Percentiles rank a stretch among this genome's conserved stretches.
These are phyloP conservation scores for Mirza zaza DNA, from an alignment of 2,113 vertebrate species.

Conservation along the genomic window DNA sequence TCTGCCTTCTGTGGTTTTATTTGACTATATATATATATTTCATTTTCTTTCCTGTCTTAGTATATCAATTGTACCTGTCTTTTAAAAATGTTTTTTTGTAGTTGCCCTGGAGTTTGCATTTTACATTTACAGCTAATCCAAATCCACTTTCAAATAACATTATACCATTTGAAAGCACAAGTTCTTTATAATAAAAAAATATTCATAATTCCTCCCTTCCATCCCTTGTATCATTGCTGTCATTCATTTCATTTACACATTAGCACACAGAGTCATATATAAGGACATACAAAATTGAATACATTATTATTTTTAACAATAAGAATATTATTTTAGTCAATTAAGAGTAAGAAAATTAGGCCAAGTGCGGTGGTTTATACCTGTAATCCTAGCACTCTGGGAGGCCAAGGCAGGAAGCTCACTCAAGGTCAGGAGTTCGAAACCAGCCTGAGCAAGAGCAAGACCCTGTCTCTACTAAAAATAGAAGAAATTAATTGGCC, in stretches of 20 bases:
- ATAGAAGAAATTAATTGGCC: no score
- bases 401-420: no score
- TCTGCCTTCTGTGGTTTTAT: not conserved
- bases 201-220: not conserved
- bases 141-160: not conserved
- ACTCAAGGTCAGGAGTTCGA: no score
- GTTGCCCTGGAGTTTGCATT: not conserved
- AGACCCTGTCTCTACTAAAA: no score
- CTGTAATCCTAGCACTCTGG: no score
- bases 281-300: not conserved
- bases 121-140: not conserved
- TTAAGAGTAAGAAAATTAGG: not conserved
- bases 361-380: no score
- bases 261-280: not conserved
- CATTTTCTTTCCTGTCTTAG: not conserved
- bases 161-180: not conserved
- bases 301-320: not conserved
- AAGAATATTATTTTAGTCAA: not conserved
- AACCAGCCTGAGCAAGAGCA: no score
- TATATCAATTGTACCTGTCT: not conserved
- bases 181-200: not conserved
- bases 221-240: not conserved
- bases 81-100: not conserved
- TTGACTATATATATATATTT: not conserved
- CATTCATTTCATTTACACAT: not conserved